phyloP scores from a whole-genome alignment of 2,888 invertebrate species.

The Autographa pulchrina region DNA sequence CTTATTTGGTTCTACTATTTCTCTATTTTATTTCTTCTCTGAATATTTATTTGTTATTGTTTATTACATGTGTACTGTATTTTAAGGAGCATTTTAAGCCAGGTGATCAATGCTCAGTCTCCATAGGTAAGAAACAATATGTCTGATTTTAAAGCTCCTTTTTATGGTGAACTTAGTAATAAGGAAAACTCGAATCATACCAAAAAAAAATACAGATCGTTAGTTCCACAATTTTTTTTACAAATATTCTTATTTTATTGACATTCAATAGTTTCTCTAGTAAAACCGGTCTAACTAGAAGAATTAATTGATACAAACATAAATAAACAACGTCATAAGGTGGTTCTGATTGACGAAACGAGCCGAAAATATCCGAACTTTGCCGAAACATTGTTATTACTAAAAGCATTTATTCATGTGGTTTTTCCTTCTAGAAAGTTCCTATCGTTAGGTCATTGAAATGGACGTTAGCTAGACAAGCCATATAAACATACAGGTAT shows the following conservation, averaged over 20 bases:
- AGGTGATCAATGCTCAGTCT: too few species aligned
- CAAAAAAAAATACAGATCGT: neutral
- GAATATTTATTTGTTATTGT: neutral
- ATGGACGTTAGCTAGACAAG: neutral
- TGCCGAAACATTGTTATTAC: neutral
- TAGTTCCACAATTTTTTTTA: neutral
- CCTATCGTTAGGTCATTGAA: neutral
- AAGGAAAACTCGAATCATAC: too few species aligned
- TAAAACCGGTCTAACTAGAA: neutral
- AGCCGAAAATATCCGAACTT: neutral
- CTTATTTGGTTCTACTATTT: neutral
- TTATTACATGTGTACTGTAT: neutral
- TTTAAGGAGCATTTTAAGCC: neutral
- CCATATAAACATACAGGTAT: too few species aligned
- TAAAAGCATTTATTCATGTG: neutral
- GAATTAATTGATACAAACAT: neutral
- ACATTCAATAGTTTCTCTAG: neutral
- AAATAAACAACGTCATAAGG: constrained; percentile 4
- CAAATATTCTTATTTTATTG: neutral
- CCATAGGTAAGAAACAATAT: too few species aligned
- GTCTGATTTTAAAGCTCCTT: too few species aligned
- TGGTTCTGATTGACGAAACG: neutral
- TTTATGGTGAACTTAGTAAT: too few species aligned
- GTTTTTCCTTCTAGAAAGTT: neutral
- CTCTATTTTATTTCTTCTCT: neutral